phyloP scores from a whole-genome alignment of 2,113 vertebrate genomes.

The Xenopus laevis region DNA sequence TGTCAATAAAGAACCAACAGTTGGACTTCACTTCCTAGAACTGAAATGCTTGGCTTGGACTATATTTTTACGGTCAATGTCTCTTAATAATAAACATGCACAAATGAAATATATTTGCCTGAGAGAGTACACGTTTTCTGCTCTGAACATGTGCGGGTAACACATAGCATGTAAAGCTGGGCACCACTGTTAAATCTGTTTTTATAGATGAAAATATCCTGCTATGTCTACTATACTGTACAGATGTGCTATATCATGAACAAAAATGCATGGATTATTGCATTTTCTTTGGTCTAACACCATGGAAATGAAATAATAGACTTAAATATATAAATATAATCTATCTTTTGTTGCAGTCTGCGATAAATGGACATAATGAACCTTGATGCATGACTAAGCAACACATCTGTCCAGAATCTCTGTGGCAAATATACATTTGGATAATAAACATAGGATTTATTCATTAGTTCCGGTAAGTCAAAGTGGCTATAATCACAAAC shows the following conservation, averaged over 20 bases:
- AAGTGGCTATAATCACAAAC: background rate
- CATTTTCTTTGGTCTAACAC: slow-evolving; percentile 38
- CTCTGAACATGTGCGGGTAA: background rate
- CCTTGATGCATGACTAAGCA: slow-evolving; percentile 40
- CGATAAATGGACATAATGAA: slow-evolving; percentile 26
- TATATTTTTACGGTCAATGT: too few relatives aligned
- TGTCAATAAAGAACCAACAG: too few relatives aligned
- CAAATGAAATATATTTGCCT: too few relatives aligned
- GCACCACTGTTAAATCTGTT: background rate
- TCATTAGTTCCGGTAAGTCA: background rate
- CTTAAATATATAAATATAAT: slow-evolving; percentile 12
- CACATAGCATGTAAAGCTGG: background rate
- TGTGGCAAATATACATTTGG: slow-evolving; percentile 15
- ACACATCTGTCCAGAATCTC: slow-evolving; percentile 31
- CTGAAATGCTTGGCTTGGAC: too few relatives aligned
- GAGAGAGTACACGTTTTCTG: too few relatives aligned
- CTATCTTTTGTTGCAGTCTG: slow-evolving; percentile 17
- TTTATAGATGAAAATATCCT: background rate
- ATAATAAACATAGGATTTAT: slow-evolving; percentile 1
- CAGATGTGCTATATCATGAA: slow-evolving; percentile 8
- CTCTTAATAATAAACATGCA: too few relatives aligned
- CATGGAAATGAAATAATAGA: slow-evolving; percentile 31
- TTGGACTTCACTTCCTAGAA: too few relatives aligned
- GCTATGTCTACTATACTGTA: background rate
- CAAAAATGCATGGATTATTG: slow-evolving; percentile 18